phyloP scores from a whole-genome alignment of 1,140 invertebrate genomes.

The Cryptotermes secundus region DNA sequence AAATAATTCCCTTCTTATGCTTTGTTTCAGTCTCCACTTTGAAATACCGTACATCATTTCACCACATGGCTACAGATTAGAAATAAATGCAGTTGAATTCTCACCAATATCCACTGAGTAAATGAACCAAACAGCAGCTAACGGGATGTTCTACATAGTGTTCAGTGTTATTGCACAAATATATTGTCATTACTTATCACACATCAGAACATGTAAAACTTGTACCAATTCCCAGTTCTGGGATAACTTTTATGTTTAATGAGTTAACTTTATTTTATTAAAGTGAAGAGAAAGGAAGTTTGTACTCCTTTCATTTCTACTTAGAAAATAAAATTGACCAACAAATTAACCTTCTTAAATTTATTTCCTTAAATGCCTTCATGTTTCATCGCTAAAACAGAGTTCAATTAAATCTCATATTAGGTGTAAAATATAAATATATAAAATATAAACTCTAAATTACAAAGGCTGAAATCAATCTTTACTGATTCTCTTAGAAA shows the following conservation, averaged over 20 bases:
- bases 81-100: neutral
- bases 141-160: neutral
- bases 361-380: too few species aligned
- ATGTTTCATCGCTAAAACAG: too few species aligned
- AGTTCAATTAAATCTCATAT: too few species aligned
- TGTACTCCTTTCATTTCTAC: conserved; percentile 18
- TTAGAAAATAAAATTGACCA: neutral
- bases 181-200: conserved; percentile 3
- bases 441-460: too few species aligned
- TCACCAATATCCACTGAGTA: neutral
- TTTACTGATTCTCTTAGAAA: too few species aligned
- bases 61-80: neutral
- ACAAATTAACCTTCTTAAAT: neutral
- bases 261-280: neutral
- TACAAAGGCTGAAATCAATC: too few species aligned
- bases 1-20: neutral
- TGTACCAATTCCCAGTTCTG: neutral
- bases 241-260: neutral
- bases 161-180: neutral
- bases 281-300: neutral
- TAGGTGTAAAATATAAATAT: too few species aligned
- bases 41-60: neutral
- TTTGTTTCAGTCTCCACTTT: conserved; percentile 12
- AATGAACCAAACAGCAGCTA: neutral
- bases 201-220: neutral